These are phyloP conservation scores for Cladopsammia gracilis DNA, from an alignment of 64 coral and sea anemone genomes.

Conservation along the genomic window DNA sequence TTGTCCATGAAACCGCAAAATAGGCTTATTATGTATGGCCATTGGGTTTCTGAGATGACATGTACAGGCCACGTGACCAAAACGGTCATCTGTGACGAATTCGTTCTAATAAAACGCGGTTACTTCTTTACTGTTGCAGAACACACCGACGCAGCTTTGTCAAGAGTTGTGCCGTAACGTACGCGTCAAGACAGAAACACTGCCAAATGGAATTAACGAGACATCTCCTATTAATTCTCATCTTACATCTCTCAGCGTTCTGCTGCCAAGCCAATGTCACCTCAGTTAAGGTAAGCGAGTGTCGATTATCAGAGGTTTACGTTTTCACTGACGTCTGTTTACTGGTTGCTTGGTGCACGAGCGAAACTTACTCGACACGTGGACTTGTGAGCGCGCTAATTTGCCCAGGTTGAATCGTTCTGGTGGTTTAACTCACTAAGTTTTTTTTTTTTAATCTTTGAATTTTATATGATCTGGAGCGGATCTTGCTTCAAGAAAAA, in stretches of 20 bases:
- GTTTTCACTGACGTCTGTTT: background rate
- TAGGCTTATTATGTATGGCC: conserved; percentile 2
- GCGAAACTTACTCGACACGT: conserved; percentile 9
- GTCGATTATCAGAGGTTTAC: background rate
- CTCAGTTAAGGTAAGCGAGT: conserved; percentile 16
- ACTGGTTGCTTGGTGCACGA: conserved; percentile 24
- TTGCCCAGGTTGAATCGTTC: background rate
- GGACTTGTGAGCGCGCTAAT: background rate
- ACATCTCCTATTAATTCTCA: background rate
- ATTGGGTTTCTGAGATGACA: conserved; percentile 17
- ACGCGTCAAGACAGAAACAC: background rate
- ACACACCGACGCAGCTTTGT: background rate
- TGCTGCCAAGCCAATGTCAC: background rate
- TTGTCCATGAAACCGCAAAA: conserved; percentile 17
- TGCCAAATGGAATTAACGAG: conserved; percentile 6
- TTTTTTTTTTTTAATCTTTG: too few relatives aligned
- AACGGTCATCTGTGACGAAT: background rate
- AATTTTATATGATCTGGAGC: background rate
- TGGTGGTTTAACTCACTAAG: background rate
- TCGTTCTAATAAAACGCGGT: conserved; percentile 6
- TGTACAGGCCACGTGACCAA: conserved; percentile 15
- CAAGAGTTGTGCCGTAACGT: background rate
- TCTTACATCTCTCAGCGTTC: background rate
- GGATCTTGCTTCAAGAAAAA: background rate
- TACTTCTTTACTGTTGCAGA: conserved; percentile 36